These are phyloP conservation scores for Xestia xanthographa DNA, from an alignment of 2,888 invertebrate genomes.

Conservation along the genomic window DNA sequence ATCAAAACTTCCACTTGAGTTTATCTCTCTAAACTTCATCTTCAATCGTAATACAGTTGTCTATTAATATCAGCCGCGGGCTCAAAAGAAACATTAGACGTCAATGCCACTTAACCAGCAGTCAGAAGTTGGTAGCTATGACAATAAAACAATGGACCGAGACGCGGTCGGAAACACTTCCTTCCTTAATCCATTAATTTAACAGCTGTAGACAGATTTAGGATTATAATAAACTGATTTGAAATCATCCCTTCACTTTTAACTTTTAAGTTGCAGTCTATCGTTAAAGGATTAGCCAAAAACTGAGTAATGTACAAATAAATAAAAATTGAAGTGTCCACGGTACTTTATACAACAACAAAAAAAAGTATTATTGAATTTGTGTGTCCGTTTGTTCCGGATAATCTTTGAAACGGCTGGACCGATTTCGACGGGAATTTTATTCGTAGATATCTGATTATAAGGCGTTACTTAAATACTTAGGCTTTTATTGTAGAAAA, in stretches of 20 bases:
- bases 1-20: background rate
- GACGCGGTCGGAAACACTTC: conserved; percentile 67
- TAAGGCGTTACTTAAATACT: too few relatives aligned
- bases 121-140: conserved; percentile 34
- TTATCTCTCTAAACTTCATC: background rate
- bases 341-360: too few relatives aligned
- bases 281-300: background rate
- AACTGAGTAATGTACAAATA: too few relatives aligned
- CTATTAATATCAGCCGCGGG: conserved; percentile 48
- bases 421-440: too few relatives aligned
- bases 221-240: conserved; percentile 53
- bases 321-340: too few relatives aligned
- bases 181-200: conserved; percentile 66
- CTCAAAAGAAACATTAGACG: conserved; percentile 49
- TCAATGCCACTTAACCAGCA: conserved; percentile 37
- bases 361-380: too few relatives aligned
- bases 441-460: too few relatives aligned
- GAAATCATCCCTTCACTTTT: conserved; percentile 20
- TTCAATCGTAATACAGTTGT: conserved; percentile 12
- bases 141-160: conserved; percentile 68
- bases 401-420: too few relatives aligned
- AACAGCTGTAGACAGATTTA: conserved; percentile 65
- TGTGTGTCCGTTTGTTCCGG: too few relatives aligned
- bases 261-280: background rate
- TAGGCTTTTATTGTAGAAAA: too few relatives aligned